Evolutionary conservation across 1,140 invertebrate species (phyloP), one percentile per base, ranked within the genome.

Genomic region (Drosophila lacertosa): DNA sequence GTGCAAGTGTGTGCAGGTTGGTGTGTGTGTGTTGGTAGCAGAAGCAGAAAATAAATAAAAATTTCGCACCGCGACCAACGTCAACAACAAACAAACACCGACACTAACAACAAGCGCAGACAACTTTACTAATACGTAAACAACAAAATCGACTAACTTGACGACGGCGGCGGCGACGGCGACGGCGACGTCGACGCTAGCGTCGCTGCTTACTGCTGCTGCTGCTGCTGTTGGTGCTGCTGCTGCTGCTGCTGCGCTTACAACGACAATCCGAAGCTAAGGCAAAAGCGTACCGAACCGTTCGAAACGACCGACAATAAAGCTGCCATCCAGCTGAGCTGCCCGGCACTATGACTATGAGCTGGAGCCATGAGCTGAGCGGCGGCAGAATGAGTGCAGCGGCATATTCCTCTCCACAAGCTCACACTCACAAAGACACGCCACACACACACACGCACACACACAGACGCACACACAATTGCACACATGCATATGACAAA

Each of bases 231-330:
- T 51, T 42, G 37, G 32, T 51, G 65, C 22, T 32, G 59, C 63
- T 64, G 53, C 32, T 26, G 60, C 51, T 66, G 54, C 66, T 67
- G 33, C 60, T 76, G 55, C 74, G 65, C 60, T 63, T 63, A 77
- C 75, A 67, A 75, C 71, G 62, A 74, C 57, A 76, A 84, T 64
- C 71, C 75, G 67, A 84, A 78, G 70, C 75, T 60, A 63, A 76
- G 68, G 63, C 51, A 74, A 77, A 74, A 75, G 78, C 82, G 80
- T 70, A 84, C 81, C 80, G 80, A 84, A 84, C 81, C 81, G 81
- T 75, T 84, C 81, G 81, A 84, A 80, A 84, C 81, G 81, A 84
- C 73, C 81, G 81, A 84, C 81, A 86, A 84, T 84, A 86, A 84
- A 84, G 81, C 81, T 79, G 81, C 80, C 73, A 86, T 64, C 78